These are phyloP conservation scores for Dermolepida albohirtum DNA, from an alignment of 2,888 invertebrate genomes.

Conservation along the genomic window DNA sequence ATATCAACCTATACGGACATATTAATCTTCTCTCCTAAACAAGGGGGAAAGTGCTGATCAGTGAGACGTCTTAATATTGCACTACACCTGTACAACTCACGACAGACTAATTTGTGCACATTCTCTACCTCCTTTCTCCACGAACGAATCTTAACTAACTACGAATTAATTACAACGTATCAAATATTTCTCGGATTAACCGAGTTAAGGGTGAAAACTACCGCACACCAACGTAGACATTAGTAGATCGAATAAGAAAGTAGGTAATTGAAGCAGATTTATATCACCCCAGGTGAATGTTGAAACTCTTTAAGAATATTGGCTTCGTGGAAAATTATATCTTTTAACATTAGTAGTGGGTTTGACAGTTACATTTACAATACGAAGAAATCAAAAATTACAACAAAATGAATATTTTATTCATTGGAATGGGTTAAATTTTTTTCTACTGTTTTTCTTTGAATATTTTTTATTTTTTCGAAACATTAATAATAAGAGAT, in stretches of 20 bases:
- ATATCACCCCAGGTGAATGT: neutral
- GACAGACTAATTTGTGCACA: constrained; percentile 31
- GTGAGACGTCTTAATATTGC: constrained; percentile 20
- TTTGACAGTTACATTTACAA: too few species aligned
- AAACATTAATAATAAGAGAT: too few species aligned
- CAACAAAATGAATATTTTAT: too few species aligned
- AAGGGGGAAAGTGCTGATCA: constrained; percentile 27
- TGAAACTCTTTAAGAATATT: too few species aligned
- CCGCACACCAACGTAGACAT: neutral
- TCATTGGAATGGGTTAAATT: too few species aligned
- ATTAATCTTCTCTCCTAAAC: constrained; percentile 27
- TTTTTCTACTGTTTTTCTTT: too few species aligned
- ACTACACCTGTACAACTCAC: constrained; percentile 29
- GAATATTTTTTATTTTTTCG: too few species aligned
- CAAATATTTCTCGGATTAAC: constrained; percentile 32
- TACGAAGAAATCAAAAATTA: too few species aligned
- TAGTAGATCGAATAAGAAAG: constrained; percentile 21
- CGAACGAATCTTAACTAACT: constrained; percentile 12
- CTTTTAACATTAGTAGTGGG: too few species aligned
- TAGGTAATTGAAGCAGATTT: constrained; percentile 18
- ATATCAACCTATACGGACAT: constrained; percentile 23
- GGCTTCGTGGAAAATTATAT: too few species aligned
- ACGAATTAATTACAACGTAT: constrained; percentile 37
- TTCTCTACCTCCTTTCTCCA: neutral
- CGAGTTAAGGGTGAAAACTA: constrained; percentile 18